A percentile compares a stretch with the other conserved stretches of the same genome.
Evolutionary conservation across 2,113 vertebrate genomes (phyloP).

Genomic region (Pundamilia nyererei): DNA sequence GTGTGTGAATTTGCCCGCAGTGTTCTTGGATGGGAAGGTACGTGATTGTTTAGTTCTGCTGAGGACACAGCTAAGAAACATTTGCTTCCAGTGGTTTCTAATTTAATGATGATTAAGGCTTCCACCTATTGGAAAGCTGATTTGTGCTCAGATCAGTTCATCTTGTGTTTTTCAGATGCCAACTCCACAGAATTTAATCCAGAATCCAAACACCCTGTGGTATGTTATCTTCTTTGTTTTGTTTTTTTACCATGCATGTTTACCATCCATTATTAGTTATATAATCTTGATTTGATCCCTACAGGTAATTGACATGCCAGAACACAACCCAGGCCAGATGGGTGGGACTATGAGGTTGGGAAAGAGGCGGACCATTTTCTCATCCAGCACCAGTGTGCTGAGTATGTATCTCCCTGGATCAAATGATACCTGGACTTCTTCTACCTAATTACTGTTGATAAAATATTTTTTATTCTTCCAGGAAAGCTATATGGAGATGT

Average conservation of each 20-base stretch:
- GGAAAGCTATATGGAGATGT: slow-evolving; percentile 85
- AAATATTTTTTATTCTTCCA: slow-evolving; percentile 42
- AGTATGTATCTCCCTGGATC: slow-evolving; percentile 69
- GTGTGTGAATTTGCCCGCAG: slow-evolving; percentile 91
- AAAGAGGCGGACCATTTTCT: slow-evolving; percentile 90
- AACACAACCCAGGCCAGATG: slow-evolving; percentile 95
- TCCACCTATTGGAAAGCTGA: background rate
- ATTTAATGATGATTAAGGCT: background rate
- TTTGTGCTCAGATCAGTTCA: background rate
- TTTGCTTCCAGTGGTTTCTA: background rate
- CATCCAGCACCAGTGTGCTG: slow-evolving; percentile 80
- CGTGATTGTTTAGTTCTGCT: background rate
- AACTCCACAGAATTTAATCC: slow-evolving; percentile 97
- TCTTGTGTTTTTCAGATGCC: slow-evolving; percentile 71
- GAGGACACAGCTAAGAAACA: background rate
- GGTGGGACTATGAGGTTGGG: slow-evolving; percentile 96
- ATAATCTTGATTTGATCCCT: background rate
- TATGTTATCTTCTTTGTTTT: slow-evolving; percentile 52
- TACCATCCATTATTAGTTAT: background rate
- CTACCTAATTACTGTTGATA: background rate
- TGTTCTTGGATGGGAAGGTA: slow-evolving; percentile 88
- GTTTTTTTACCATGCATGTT: background rate
- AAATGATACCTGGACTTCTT: background rate
- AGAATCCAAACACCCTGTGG: slow-evolving; percentile 87
- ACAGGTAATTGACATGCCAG: slow-evolving; percentile 98